Conservation (phyloP, 2,113 vertebrate species). For the Epinephelus moara region DNA sequence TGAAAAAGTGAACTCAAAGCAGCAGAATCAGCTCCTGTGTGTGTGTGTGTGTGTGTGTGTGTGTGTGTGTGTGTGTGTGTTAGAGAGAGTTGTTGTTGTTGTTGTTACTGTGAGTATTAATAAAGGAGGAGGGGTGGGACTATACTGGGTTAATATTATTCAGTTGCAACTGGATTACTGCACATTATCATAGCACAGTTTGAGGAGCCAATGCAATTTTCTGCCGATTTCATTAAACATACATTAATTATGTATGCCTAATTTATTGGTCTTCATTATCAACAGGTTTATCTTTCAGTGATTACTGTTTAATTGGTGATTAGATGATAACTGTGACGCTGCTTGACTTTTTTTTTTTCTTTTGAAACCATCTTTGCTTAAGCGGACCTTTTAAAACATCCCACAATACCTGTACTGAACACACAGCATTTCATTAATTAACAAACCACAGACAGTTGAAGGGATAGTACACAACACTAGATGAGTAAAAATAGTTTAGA, state of each 20-base stretch:
- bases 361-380: conserved; percentile 41
- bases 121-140: not conserved
- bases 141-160: conserved; percentile 57
- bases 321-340: conserved; percentile 52
- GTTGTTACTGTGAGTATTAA: conserved; percentile 26
- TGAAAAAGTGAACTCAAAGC: not conserved
- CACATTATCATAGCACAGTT: conserved; percentile 56
- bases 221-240: conserved; percentile 64
- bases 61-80: not conserved
- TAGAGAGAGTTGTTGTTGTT: not conserved
- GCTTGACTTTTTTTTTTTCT: conserved; percentile 29
- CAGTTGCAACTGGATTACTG: conserved; percentile 57
- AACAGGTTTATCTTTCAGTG: conserved; percentile 71
- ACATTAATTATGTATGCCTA: conserved; percentile 73
- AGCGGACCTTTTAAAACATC: conserved; percentile 29
- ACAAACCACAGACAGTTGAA: conserved; percentile 3
- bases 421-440: conserved; percentile 42
- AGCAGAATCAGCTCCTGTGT: not conserved
- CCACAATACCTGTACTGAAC: conserved; percentile 33
- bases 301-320: conserved; percentile 74
- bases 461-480: conserved; percentile 16
- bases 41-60: not conserved
- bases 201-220: conserved; percentile 56
- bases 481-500: not conserved
- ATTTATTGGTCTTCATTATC: conserved; percentile 74